phyloP scores from a whole-genome alignment of 1,140 invertebrate species.

The Drosophila subpulchrella region DNA sequence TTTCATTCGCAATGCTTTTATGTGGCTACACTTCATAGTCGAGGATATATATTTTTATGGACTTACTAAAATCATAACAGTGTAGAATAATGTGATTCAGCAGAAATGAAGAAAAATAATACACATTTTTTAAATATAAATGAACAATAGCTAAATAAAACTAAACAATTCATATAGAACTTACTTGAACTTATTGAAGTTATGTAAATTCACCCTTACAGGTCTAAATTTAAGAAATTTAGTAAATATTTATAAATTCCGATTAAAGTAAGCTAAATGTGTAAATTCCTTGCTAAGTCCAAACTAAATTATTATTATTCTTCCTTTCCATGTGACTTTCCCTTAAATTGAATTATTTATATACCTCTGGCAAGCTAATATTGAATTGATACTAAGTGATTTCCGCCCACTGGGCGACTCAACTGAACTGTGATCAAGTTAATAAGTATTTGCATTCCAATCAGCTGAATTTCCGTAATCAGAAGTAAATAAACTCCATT shows the following conservation, averaged over 20 bases:
- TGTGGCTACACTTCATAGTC: conserved; percentile 18
- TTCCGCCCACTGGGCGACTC: not conserved
- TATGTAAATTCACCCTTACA: too few relatives aligned
- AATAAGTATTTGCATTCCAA: conserved; percentile 35
- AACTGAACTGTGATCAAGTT: conserved; percentile 11
- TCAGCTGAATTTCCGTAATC: conserved; percentile 33
- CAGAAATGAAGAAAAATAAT: too few relatives aligned
- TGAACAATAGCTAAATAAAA: too few relatives aligned
- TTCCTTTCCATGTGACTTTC: not conserved
- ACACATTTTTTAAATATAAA: too few relatives aligned
- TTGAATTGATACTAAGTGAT: not conserved
- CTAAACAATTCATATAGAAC: too few relatives aligned
- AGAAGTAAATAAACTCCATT: conserved; percentile 27
- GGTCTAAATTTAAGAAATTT: too few relatives aligned
- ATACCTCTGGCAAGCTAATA: not conserved
- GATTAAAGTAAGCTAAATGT: not conserved
- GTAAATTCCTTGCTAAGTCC: too few relatives aligned
- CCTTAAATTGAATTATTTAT: not conserved
- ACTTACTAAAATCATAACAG: not conserved
- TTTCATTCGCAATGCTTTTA: conserved; percentile 50
- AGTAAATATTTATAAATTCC: not conserved
- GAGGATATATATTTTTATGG: not conserved
- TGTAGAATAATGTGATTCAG: not conserved
- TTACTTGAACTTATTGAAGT: too few relatives aligned
- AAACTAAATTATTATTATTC: not conserved